Base-by-base conservation (phyloP, 2,113 vertebrate species). In the Anolis carolinensis region DNA sequence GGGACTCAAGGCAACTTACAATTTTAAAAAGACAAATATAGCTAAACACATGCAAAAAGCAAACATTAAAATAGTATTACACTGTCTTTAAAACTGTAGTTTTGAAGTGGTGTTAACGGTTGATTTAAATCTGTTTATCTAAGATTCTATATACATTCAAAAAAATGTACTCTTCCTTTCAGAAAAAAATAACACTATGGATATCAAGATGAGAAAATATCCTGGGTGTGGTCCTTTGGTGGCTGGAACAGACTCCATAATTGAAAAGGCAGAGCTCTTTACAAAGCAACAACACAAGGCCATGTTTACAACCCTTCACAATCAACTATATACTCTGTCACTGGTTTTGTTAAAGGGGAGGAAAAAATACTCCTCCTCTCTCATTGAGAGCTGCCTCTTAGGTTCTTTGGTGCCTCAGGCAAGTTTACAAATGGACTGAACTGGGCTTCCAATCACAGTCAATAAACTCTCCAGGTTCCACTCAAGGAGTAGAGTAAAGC, bases 381-480 rank as follows among this genome's bases (percentile, higher is more conserved):
- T 89, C 48, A 89, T 36, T 27, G 79, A 59, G 27, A 88, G 30
- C 3, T 0, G 32, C 88, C 90, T 88, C 65, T 52, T 80, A 89
- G 86, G 70, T 0, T 87, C 89, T 83, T 67, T 10, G 70, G 83
- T 87, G 86, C 82, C 75, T 48, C 89, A 75, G 87, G 82, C 83
- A 94, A 87, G 67, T 76, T n/a, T 90, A 83, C 86, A 88, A 92
- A 84, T 73, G 81, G 39, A 50, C 63, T 67, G 78, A 79, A 89
- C 86, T 76, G 68, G 62, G 30, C 63, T 81, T 71, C 1, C 1
- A 89, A 84, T 90, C 88, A 86, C 1, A 91, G 90, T 89, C 90
- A 95, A 92, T 92, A 92, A 91, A 91, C 52, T 18, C 78, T 73
- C 89, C 73, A 0, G 30, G 78, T 78, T 89, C 55, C 68, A 72